Evolutionary conservation across 2,797 vertebrate species (phyloP), one percentile per base, ranked within the genome.

Genomic region (Lacerta agilis): DNA sequence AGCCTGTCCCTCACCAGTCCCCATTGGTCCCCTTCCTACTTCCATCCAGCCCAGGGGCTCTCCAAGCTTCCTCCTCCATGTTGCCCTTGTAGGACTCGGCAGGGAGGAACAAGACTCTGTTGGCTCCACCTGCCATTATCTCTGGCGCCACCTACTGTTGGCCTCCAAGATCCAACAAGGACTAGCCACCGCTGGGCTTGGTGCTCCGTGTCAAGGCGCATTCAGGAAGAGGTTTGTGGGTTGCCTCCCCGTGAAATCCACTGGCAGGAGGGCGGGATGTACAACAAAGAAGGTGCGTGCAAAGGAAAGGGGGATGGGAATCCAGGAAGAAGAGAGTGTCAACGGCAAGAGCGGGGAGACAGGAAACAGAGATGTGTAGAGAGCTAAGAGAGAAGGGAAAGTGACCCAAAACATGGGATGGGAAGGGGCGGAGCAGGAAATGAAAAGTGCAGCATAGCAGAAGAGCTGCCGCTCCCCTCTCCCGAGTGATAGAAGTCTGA

Each of bases 401-500:
- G 95, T 83, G 94, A 90, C 90, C 94, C 93, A 82, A 55, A 91
- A 83, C 90, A 3, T 55, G 91, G 86, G 83, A 86, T 91, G 88
- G 3, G 13, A 38, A n/a, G 23, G 3, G 9, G 67, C 29, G 38
- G 17, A 13, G 29, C 2, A 33, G 8, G 13, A 69, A n/a, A 23
- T 4, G 6, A 69, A 18, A 69, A 13, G 0, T 72, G 27, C 15
- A 27, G n/a, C 11, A 27, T 17, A 55, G 71, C 64, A 43, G 64
- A 58, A 43, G 75, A 58, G 58, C 2, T 23, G 33, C 55, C 87
- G 67, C 92, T 93, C 96, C 86, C 85, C 84, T 90, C 94, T 96
- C 90, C 92, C 90, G 87, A 82, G 83, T 92, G 92, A 94, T 81
- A 94, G 91, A 94, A 94, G 88, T 90, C 75, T 92, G 93, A 94